Conservation (phyloP, 2,888 invertebrate species). For the Altica lythri region DNA sequence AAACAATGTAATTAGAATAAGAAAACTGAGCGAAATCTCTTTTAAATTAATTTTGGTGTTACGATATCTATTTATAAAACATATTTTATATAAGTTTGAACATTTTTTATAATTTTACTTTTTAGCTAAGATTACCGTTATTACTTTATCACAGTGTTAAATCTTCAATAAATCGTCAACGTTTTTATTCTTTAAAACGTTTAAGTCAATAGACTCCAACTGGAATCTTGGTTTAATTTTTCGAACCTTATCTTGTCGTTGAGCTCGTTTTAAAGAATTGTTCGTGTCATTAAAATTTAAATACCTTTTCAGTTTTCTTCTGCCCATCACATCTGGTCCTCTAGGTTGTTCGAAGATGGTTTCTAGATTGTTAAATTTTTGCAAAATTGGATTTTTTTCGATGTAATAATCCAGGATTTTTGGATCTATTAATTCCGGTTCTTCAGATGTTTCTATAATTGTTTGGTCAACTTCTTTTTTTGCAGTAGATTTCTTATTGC, state of each 20-base stretch:
- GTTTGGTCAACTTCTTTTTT: no score
- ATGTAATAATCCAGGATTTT: slow-evolving; percentile 17
- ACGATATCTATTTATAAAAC: no score
- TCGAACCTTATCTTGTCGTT: slow-evolving; percentile 16
- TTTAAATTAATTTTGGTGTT: no score
- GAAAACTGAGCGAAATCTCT: no score
- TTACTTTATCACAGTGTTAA: no score
- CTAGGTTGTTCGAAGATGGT: slow-evolving; percentile 25
- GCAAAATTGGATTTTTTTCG: slow-evolving; percentile 8
- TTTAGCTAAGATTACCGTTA: no score
- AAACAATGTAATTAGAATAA: no score
- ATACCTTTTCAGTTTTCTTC: slow-evolving; percentile 22
- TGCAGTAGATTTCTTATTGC: no score
- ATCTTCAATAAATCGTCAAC: background rate
- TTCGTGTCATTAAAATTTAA: slow-evolving; percentile 20
- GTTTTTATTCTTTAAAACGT: background rate
- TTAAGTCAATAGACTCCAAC: slow-evolving; percentile 2
- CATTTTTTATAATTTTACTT: no score
- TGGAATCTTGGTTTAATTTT: slow-evolving; percentile 12
- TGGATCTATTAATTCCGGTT: background rate
- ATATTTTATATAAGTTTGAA: no score
- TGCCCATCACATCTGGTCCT: slow-evolving; percentile 17
- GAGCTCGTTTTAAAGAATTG: slow-evolving; percentile 4
- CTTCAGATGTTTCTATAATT: no score
- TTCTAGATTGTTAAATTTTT: slow-evolving; percentile 21